Base-by-base conservation (phyloP, 2,888 invertebrate species). In the Amiota mariae region DNA sequence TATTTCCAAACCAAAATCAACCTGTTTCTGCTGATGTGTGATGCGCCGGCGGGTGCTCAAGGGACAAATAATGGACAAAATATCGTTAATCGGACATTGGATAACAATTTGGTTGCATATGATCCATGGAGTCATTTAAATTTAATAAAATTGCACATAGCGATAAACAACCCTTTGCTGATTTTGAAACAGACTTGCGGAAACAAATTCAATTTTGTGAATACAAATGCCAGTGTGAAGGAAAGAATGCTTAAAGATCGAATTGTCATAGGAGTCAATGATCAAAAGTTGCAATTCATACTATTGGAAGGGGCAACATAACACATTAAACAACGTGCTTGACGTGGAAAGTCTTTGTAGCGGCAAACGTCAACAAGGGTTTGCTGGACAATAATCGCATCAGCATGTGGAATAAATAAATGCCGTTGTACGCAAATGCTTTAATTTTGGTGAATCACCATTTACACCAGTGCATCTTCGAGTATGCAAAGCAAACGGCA, bases 231-330 rank as follows among this genome's bases (percentile, higher is more conserved):
- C 18, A 2, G 13, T 78, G 79, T 72, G 75, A 76, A 74, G 70
- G 75, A 79, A 11, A 70, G 76, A 13, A 79, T 79, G 78, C 71
- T 79, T 12, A 48, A 73, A 63, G 78, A 79, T 63, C 77, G 79
- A 24, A 80, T 78, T 20, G 74, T 80, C 3, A 76, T 75, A 12
- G 75, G 79, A 12, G 72, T 80, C 11, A 12, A 64, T 13, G 78
- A 79, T 13, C 79, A 79, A 72, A 76, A 77, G 64, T 46, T 76
- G 12, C 79, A 80, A 72, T 20, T 76, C 54, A 77, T 77, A 66
- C 47, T 80, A 15, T 67, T 81, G 64, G 75, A 79, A 71, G 81
- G 75, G 24, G 1, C 3, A 71, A 54, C n/a, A 78, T 36, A 70
- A 78, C 64, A 12, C 64, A 56, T 71, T 78, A 18, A 15, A 68